A percentile compares a stretch with the other conserved stretches of the same genome.
These are phyloP conservation scores for Apis florea DNA, from an alignment of 1,140 invertebrate species.

Conservation along the genomic window DNA sequence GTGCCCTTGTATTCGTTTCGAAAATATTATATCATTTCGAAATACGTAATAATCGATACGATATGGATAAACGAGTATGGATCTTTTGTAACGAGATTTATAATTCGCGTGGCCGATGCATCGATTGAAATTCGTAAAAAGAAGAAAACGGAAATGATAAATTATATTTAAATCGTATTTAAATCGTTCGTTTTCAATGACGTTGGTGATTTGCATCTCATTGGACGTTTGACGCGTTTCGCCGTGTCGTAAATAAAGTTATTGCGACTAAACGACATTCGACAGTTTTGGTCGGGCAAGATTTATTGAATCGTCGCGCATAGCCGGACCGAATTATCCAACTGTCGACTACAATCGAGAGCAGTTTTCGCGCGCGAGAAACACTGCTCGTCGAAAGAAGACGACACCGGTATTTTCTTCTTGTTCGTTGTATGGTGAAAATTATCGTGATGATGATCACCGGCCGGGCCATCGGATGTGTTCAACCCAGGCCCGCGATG, in stretches of 20 bases:
- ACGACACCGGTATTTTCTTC: neutral
- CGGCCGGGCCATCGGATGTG: neutral
- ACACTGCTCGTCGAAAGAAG: neutral
- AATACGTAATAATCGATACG: too few species aligned
- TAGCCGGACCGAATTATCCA: neutral
- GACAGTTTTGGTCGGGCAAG: conserved; percentile 5
- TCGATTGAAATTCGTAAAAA: too few species aligned
- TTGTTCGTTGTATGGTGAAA: neutral
- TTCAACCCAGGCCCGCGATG: neutral
- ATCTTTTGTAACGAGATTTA: too few species aligned
- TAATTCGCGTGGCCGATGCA: too few species aligned
- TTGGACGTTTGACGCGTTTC: neutral
- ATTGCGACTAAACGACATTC: neutral
- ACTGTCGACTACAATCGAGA: neutral
- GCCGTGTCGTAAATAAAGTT: conserved; percentile 7
- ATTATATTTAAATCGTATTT: neutral
- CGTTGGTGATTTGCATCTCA: neutral
- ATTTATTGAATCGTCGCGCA: conserved; percentile 15
- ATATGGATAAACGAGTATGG: too few species aligned
- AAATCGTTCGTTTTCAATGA: neutral
- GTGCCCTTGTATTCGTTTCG: too few species aligned
- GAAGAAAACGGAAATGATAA: too few species aligned
- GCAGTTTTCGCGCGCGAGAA: neutral
- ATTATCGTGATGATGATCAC: conserved; percentile 19
- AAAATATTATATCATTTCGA: too few species aligned